phyloP scores from a whole-genome alignment of 2,888 invertebrate genomes.

The Aproaerema taeniolella region DNA sequence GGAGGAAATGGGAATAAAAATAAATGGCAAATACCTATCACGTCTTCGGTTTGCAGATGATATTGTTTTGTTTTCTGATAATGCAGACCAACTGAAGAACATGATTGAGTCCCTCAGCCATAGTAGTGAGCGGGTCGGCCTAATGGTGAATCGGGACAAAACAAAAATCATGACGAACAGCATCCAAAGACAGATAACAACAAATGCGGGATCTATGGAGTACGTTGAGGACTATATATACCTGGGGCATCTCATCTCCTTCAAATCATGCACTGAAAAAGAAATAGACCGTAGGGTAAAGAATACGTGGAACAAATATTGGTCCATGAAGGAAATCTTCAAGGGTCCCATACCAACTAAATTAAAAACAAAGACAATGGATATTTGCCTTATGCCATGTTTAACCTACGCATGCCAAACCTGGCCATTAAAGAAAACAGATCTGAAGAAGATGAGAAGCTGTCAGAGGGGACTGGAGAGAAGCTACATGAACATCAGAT shows the following conservation, averaged over 20 bases:
- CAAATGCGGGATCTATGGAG: not conserved
- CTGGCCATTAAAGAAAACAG: conserved; percentile 2
- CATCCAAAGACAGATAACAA: not conserved
- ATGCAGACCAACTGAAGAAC: conserved; percentile 2
- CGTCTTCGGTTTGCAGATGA: conserved; percentile 18
- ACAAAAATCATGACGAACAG: conserved; percentile 12
- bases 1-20: conserved; percentile 11
- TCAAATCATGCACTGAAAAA: conserved; percentile 10
- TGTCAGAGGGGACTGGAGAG: conserved; percentile 11
- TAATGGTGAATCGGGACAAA: conserved; percentile 13
- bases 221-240: conserved; percentile 6
- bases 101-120: conserved; percentile 11
- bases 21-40: conserved; percentile 6
- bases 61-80: conserved; percentile 13
- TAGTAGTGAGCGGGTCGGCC: conserved; percentile 10
- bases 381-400: conserved; percentile 5
- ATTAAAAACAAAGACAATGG: conserved; percentile 5
- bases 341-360: conserved; percentile 2
- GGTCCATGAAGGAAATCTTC: conserved; percentile 10
- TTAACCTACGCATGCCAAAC: conserved; percentile 10
- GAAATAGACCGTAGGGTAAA: conserved; percentile 14
- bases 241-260: conserved; percentile 13
- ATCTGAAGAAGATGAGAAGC: conserved; percentile 4
- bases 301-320: conserved; percentile 17
- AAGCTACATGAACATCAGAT: conserved; percentile 10